A percentile compares a stretch with the other conserved stretches of the same genome.
phyloP scores from a whole-genome alignment of 2,888 invertebrate genomes.

The Neoascia interrupta region DNA sequence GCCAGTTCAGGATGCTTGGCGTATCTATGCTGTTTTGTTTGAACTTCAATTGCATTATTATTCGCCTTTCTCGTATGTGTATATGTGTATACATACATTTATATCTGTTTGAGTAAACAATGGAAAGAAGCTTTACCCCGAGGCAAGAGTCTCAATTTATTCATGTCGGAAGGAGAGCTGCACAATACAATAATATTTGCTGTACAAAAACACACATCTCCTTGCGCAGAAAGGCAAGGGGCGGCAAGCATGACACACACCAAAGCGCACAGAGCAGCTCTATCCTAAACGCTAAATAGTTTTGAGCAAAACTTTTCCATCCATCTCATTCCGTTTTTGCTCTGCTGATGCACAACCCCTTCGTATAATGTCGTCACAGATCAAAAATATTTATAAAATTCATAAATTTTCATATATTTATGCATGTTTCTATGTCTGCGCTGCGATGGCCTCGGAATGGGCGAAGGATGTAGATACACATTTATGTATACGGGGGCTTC shows the following conservation, averaged over 20 bases:
- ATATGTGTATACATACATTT: background rate
- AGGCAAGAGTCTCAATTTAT: conserved; percentile 62
- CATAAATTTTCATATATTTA: conserved; percentile 57
- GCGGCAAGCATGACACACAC: conserved; percentile 2
- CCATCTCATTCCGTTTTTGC: conserved; percentile 9
- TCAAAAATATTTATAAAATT: conserved; percentile 67
- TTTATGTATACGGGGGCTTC: background rate
- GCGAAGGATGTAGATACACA: conserved; percentile 9
- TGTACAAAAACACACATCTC: conserved; percentile 58
- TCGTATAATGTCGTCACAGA: conserved; percentile 54
- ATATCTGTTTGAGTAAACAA: conserved; percentile 62
- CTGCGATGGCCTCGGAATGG: conserved; percentile 9
- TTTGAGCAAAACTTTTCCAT: conserved; percentile 56
- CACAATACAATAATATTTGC: conserved; percentile 67
- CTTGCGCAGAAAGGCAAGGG: conserved; percentile 8
- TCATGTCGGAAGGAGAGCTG: conserved; percentile 60
- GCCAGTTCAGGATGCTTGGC: conserved; percentile 57
- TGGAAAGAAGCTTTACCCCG: conserved; percentile 66
- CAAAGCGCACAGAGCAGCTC: conserved; percentile 18
- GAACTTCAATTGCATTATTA: conserved; percentile 69
- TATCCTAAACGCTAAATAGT: conserved; percentile 56
- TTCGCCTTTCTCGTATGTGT: conserved; percentile 24
- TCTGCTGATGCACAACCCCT: conserved; percentile 6
- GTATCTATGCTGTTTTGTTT: conserved; percentile 61
- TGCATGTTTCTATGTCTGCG: conserved; percentile 26